phyloP scores from a whole-genome alignment of 2,888 invertebrate species.

The Drosophila kuntzei region DNA sequence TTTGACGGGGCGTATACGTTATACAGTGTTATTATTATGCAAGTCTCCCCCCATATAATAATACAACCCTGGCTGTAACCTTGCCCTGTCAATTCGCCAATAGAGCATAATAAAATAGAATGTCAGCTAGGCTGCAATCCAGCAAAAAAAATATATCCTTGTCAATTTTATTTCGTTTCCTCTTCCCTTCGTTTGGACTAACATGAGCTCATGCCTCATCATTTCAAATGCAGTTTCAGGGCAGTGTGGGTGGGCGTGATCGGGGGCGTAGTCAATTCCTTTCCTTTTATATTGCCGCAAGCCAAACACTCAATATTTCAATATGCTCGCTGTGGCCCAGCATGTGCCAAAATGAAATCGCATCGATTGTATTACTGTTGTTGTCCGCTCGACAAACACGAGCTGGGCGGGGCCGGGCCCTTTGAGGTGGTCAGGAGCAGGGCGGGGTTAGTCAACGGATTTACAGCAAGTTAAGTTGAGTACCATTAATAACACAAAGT shows the following conservation, averaged over 20 bases:
- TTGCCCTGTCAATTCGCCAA: slow-evolving; percentile 50
- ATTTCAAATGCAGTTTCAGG: slow-evolving; percentile 29
- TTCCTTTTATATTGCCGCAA: slow-evolving; percentile 46
- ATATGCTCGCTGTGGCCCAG: slow-evolving; percentile 40
- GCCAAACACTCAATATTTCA: slow-evolving; percentile 61
- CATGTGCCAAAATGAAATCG: slow-evolving; percentile 31
- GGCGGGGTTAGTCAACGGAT: slow-evolving; percentile 8
- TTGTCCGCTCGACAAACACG: slow-evolving; percentile 4
- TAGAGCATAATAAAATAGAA: slow-evolving; percentile 50
- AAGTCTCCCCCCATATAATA: slow-evolving; percentile 23
- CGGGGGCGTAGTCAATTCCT: slow-evolving; percentile 6
- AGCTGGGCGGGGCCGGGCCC: too few species aligned
- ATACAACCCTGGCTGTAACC: slow-evolving; percentile 28
- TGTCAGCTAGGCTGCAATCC: slow-evolving; percentile 31
- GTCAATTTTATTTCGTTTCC: slow-evolving; percentile 65
- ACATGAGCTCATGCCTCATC: slow-evolving; percentile 33
- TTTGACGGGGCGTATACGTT: slow-evolving; percentile 21
- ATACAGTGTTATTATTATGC: slow-evolving; percentile 26
- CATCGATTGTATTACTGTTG: slow-evolving; percentile 18
- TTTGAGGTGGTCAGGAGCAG: background rate
- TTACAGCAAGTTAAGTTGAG: slow-evolving; percentile 17
- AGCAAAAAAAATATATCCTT: slow-evolving; percentile 36
- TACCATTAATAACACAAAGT: slow-evolving; percentile 5
- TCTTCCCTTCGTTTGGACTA: slow-evolving; percentile 5
- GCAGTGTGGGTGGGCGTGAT: slow-evolving; percentile 11